A percentile compares a stretch with the other conserved stretches of the same genome.
Conservation (phyloP, 2,888 invertebrate species). For the Leptinotarsa haldemani region DNA sequence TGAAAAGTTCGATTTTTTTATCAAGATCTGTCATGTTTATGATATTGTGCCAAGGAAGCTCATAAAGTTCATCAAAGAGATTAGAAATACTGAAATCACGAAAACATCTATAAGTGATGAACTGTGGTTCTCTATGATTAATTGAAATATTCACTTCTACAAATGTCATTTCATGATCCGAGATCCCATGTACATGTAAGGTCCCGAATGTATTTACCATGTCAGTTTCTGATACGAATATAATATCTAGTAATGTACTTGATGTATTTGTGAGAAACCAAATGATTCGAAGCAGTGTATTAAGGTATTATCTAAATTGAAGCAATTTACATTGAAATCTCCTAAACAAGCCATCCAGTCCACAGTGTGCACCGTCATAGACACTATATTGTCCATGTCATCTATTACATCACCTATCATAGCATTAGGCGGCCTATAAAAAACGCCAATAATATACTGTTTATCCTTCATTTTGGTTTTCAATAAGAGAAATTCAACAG, state of each 20-base stretch:
- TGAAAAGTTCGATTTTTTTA: slow-evolving; percentile 22
- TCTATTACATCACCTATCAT: slow-evolving; percentile 21
- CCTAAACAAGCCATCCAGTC: slow-evolving; percentile 29
- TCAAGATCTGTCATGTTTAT: slow-evolving; percentile 8
- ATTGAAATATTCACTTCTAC: background rate
- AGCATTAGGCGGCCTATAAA: slow-evolving; percentile 30
- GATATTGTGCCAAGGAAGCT: slow-evolving; percentile 6
- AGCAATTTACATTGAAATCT: slow-evolving; percentile 29
- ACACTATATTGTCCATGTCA: slow-evolving; percentile 31
- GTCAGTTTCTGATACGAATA: slow-evolving; percentile 28
- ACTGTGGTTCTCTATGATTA: background rate
- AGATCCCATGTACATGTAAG: slow-evolving; percentile 25
- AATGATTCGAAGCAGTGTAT: slow-evolving; percentile 27
- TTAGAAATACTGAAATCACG: slow-evolving; percentile 16
- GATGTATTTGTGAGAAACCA: slow-evolving; percentile 15
- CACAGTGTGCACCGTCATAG: slow-evolving; percentile 22
- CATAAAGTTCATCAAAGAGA: slow-evolving; percentile 18
- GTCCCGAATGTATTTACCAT: slow-evolving; percentile 22
- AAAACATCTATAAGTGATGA: slow-evolving; percentile 8
- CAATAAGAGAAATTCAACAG: slow-evolving; percentile 25
- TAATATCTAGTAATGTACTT: slow-evolving; percentile 29
- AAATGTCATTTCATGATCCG: slow-evolving; percentile 1
- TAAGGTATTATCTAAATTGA: slow-evolving; percentile 32
- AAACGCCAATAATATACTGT: slow-evolving; percentile 21
- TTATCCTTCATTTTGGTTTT: slow-evolving; percentile 6